phyloP scores from a whole-genome alignment of 2,888 invertebrate species.

The Baronia brevicornis region DNA sequence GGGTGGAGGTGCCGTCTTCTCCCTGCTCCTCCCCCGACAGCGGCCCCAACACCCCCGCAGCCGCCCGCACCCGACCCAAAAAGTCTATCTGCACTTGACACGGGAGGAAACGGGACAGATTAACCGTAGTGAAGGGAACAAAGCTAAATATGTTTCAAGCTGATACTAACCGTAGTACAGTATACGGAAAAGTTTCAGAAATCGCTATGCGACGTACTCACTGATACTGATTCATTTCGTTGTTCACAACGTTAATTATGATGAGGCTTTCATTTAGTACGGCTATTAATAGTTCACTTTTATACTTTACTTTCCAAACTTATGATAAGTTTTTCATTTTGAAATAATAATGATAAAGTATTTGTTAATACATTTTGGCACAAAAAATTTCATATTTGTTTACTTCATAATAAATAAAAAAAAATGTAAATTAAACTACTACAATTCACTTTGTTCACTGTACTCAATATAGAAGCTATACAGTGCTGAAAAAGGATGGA shows the following conservation, averaged over 20 bases:
- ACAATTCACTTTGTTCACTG: conserved; percentile 25
- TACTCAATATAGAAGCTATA: conserved; percentile 45
- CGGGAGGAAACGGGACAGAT: conserved; percentile 74
- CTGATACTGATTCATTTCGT: neutral
- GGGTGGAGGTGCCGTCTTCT: conserved; percentile 37
- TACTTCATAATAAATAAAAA: too few species aligned
- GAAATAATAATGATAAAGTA: too few species aligned
- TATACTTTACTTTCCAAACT: too few species aligned
- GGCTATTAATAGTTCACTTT: too few species aligned
- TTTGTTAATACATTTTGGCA: too few species aligned
- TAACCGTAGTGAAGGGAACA: conserved; percentile 75
- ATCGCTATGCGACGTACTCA: conserved; percentile 16
- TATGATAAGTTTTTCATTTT: too few species aligned
- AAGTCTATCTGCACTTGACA: conserved; percentile 76
- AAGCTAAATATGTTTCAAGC: conserved; percentile 75
- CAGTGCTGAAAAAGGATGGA: conserved; percentile 68
- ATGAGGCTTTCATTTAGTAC: too few species aligned
- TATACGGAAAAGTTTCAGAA: conserved; percentile 41
- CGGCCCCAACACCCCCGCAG: conserved; percentile 19
- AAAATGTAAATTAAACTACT: too few species aligned
- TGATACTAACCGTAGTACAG: conserved; percentile 62
- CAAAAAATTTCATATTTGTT: too few species aligned
- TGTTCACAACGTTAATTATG: neutral
- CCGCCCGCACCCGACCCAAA: conserved; percentile 57
- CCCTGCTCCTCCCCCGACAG: conserved; percentile 32